Evolutionary conservation across 1,140 invertebrate genomes (phyloP), one percentile per base, ranked within the genome.

Genomic region (Zaprionus africanus): DNA sequence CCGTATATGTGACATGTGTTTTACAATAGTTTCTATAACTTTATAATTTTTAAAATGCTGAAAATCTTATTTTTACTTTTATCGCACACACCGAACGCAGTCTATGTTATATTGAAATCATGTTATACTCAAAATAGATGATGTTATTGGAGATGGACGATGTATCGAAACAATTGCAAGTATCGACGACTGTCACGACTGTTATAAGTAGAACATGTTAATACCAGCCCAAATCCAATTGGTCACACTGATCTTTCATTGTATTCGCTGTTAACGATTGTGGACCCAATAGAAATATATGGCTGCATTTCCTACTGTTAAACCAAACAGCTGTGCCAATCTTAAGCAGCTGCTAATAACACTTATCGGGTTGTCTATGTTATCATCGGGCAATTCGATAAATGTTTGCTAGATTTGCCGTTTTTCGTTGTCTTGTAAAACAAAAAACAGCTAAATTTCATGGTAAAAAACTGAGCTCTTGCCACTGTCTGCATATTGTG

Each of bases 11-110:
- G 28, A 38, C 38, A 31, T 38, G 13, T 43, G 19, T 28, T 28
- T 54, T 36, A 60, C 5, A 71, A 53, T 36, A 54, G 12, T 59
- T 71, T 54, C 9, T 36, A 54, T 9, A 71, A 22, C 34, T 70
- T 63, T 19, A n/a, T 12, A 46, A 66, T 49, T 34, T 43, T 3
- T 36, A 28, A 58, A 70, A 19, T 31, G 24, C 31, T 70, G 26
- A 60, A 66, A 73, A 53, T 58, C 26, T 22, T 75, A 43, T 58
- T 59, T 63, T 63, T 61, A 24, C 51, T 63, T 69, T 63, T 63
- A 38, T 70, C 66, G 24, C 66, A 69, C 65, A 75, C 46, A 69
- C 72, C 58, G 57, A 61, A 74, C 65, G 64, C 64, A 73, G 58
- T 56, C 36, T 46, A 69, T 69, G 72, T 68, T 58, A 75, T 69